A percentile compares a stretch with the other conserved stretches of the same genome.
These are phyloP conservation scores for Oceanites oceanicus DNA, from an alignment of 2,113 vertebrate genomes.

Conservation along the genomic window DNA sequence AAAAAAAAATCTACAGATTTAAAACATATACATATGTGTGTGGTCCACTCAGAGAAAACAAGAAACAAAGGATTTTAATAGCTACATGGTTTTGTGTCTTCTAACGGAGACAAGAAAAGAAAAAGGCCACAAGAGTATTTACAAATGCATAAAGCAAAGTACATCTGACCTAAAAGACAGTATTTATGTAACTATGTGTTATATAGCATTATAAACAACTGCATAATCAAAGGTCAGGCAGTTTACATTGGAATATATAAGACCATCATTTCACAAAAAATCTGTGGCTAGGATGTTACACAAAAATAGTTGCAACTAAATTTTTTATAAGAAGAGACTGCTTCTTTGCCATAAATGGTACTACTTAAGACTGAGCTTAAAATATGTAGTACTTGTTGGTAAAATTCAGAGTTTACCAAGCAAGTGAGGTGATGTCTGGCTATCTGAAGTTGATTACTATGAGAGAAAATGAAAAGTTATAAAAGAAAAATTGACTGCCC, in stretches of 20 bases:
- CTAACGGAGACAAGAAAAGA: neutral
- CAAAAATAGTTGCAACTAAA: neutral
- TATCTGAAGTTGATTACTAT: neutral
- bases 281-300: neutral
- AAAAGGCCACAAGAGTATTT: neutral
- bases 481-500: neutral
- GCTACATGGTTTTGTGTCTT: neutral
- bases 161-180: neutral
- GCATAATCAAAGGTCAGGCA: constrained; percentile 28
- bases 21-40: neutral
- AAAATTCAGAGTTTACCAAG: neutral
- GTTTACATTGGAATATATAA: neutral
- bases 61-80: neutral
- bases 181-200: neutral
- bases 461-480: neutral
- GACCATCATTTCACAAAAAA: neutral
- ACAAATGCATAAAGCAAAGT: neutral
- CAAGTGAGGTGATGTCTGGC: neutral
- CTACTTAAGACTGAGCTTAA: neutral
- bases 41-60: neutral
- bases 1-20: neutral
- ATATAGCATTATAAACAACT: neutral
- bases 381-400: neutral
- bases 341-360: neutral
- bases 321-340: neutral